Percentiles rank a stretch among this genome's conserved stretches.
Evolutionary conservation across 1,140 invertebrate genomes (phyloP).

Genomic region (Phocides pigmalion): DNA sequence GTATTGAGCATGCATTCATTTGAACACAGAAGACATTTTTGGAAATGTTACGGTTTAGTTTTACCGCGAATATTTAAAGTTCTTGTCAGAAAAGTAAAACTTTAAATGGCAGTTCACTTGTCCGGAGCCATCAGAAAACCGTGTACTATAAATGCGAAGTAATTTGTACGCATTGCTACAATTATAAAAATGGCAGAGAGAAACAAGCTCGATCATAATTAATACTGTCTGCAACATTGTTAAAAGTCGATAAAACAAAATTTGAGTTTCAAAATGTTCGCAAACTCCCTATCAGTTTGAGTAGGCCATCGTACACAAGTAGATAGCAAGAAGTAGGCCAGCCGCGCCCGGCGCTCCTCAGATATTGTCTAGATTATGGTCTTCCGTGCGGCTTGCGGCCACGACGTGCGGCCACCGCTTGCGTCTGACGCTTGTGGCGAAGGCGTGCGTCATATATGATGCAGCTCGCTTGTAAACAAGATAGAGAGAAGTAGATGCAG

Average conservation of each 20-base stretch:
- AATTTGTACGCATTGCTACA: background rate
- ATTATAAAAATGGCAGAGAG: background rate
- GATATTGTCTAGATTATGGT: constrained; percentile 29
- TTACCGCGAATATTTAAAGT: no score
- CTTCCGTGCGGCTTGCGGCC: background rate
- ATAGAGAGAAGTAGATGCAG: no score
- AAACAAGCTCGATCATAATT: background rate
- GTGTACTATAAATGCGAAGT: background rate
- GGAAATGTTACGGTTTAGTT: no score
- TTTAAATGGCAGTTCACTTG: no score
- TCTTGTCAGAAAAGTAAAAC: no score
- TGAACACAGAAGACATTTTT: no score
- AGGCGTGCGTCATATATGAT: no score
- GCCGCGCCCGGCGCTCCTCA: constrained; percentile 36
- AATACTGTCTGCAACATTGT: constrained; percentile 6
- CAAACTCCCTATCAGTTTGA: background rate
- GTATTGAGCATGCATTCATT: no score
- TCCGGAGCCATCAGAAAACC: no score
- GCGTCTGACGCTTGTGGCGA: background rate
- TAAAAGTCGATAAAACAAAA: background rate
- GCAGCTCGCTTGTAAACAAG: no score
- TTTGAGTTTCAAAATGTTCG: constrained; percentile 8
- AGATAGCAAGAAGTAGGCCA: constrained; percentile 41
- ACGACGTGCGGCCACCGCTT: background rate
- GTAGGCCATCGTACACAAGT: constrained; percentile 15